phyloP scores from a whole-genome alignment of 2,113 vertebrate genomes.

The Castor canadensis region DNA sequence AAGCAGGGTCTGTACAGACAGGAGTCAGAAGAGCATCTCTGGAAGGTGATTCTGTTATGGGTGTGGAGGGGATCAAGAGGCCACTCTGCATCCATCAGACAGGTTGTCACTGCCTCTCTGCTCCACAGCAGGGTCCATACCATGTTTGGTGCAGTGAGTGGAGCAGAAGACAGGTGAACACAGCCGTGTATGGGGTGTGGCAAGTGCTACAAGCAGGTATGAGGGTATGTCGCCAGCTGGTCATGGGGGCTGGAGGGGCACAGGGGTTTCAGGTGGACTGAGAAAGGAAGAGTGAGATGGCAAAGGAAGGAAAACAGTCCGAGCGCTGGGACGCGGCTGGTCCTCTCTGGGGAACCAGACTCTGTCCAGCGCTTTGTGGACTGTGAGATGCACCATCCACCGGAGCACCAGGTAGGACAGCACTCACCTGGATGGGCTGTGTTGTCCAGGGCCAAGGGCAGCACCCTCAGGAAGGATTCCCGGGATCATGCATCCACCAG shows the following conservation, averaged over 20 bases:
- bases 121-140: rapidly evolving
- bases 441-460: not conserved
- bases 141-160: rapidly evolving
- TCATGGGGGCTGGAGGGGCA: too few species aligned
- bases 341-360: rapidly evolving
- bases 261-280: rapidly evolving
- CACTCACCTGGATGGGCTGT: too few species aligned
- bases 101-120: rapidly evolving
- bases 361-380: too few species aligned
- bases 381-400: rapidly evolving
- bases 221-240: rapidly evolving
- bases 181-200: rapidly evolving
- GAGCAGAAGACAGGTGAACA: not conserved
- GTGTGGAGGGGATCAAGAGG: not conserved
- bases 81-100: not conserved
- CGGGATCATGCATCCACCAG: too few species aligned
- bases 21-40: too few species aligned
- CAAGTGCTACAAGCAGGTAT: not conserved
- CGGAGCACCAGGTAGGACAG: not conserved
- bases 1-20: too few species aligned
- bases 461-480: too few species aligned
- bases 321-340: too few species aligned
- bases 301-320: too few species aligned
- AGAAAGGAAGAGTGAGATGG: too few species aligned
- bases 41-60: not conserved